A percentile compares a stretch with the other conserved stretches of the same genome.
Conservation (phyloP, 2,888 invertebrate species). For the Neoaliturus tenellus region DNA sequence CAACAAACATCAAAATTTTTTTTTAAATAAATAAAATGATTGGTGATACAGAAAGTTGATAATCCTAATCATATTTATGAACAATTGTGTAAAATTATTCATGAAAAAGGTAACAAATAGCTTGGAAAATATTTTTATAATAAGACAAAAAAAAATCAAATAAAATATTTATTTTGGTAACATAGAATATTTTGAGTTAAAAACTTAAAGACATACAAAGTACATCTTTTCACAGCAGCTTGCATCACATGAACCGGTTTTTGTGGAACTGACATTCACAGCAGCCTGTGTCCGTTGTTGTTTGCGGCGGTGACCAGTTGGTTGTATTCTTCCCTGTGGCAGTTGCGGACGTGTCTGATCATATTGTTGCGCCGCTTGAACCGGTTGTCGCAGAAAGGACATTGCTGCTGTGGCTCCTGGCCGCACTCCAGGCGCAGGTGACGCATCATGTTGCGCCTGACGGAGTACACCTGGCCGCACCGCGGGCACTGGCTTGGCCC, state of each 20-base stretch:
- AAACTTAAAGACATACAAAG: too few species aligned
- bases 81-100: too few species aligned
- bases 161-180: too few species aligned
- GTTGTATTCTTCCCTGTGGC: conserved; percentile 48
- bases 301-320: background rate
- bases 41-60: too few species aligned
- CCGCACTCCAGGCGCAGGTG: conserved; percentile 60
- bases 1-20: too few species aligned
- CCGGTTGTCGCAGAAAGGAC: conserved; percentile 42
- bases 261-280: too few species aligned
- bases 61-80: too few species aligned
- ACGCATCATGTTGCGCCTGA: conserved; percentile 49
- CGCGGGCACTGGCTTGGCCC: conserved; percentile 26
- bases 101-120: too few species aligned
- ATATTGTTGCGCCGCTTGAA: conserved; percentile 53
- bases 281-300: background rate
- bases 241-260: background rate
- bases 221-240: background rate
- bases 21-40: too few species aligned
- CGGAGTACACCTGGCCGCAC: conserved; percentile 24
- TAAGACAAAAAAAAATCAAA: too few species aligned
- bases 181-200: too few species aligned
- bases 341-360: conserved; percentile 56
- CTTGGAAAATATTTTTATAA: too few species aligned
- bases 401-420: conserved; percentile 49